Percentiles rank a stretch among this genome's conserved stretches.
Conservation (phyloP, 2,113 vertebrate species). For the Scalopus aquaticus region DNA sequence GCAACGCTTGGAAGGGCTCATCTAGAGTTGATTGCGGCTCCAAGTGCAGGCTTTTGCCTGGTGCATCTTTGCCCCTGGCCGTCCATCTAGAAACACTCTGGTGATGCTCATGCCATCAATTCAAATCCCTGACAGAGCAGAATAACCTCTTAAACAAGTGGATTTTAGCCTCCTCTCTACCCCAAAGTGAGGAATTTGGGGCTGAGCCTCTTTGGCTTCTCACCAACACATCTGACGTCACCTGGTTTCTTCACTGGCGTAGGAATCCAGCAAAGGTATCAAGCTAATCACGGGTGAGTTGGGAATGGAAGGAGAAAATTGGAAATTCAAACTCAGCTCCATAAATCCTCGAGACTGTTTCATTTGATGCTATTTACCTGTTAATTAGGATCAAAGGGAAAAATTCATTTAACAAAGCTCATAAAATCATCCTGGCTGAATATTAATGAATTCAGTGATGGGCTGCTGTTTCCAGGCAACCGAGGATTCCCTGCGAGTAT, state of each 20-base stretch:
- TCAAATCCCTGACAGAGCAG: not conserved
- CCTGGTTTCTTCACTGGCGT: not conserved
- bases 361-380: constrained; percentile 68
- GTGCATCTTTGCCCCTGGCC: not conserved
- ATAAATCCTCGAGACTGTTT: constrained; percentile 50
- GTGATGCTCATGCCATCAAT: not conserved
- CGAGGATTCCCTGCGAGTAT: constrained; percentile 77
- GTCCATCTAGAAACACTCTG: not conserved
- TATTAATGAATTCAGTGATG: constrained; percentile 84
- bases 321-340: constrained; percentile 40
- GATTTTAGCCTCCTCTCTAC: not conserved
- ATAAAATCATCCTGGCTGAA: constrained; percentile 78
- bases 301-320: not conserved
- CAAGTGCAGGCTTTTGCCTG: not conserved
- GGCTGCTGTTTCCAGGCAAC: constrained; percentile 84
- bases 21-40: not conserved
- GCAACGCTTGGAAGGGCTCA: not conserved
- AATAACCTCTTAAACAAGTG: not conserved
- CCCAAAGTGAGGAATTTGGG: not conserved
- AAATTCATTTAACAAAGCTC: constrained; percentile 81
- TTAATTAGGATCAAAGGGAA: constrained; percentile 85
- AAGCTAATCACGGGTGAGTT: not conserved
- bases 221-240: not conserved
- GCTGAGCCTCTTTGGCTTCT: not conserved
- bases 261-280: not conserved